These are phyloP conservation scores for Drosophila neonasuta DNA, from an alignment of 2,888 invertebrate species.

Conservation along the genomic window DNA sequence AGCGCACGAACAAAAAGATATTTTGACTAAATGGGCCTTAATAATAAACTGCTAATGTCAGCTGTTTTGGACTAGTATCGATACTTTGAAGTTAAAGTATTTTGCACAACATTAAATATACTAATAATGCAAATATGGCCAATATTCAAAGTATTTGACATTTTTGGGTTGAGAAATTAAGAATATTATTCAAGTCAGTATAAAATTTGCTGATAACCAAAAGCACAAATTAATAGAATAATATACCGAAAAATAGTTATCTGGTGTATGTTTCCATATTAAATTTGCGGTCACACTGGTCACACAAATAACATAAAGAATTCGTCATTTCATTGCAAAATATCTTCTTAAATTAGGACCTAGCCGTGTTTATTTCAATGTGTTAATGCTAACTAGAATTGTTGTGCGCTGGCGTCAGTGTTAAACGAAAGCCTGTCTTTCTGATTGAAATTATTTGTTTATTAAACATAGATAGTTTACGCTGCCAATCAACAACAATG, in stretches of 20 bases:
- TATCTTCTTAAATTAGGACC: constrained; percentile 1
- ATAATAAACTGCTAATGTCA: too few relatives aligned
- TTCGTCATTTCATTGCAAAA: constrained; percentile 38
- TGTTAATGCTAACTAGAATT: constrained; percentile 6
- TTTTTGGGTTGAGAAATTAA: too few relatives aligned
- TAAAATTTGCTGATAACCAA: too few relatives aligned
- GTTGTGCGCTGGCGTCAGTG: constrained; percentile 5
- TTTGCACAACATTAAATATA: too few relatives aligned
- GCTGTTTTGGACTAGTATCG: too few relatives aligned
- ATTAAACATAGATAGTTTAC: constrained; percentile 19
- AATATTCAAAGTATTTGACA: too few relatives aligned
- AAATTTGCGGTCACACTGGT: neutral
- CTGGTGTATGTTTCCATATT: neutral
- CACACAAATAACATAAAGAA: constrained; percentile 24
- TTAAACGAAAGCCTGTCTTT: constrained; percentile 5
- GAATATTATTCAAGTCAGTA: too few relatives aligned
- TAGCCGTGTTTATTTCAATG: constrained; percentile 6
- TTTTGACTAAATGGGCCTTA: too few relatives aligned
- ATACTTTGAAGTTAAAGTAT: too few relatives aligned
- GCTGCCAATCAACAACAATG: constrained; percentile 63
- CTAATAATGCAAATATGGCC: too few relatives aligned
- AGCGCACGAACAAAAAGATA: too few relatives aligned
- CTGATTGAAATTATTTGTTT: neutral
- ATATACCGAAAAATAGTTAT: neutral
- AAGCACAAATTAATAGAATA: neutral